Evolutionary conservation across 2,797 vertebrate species (phyloP), one percentile per base, ranked within the genome.

Genomic region (Lagodon rhomboides): DNA sequence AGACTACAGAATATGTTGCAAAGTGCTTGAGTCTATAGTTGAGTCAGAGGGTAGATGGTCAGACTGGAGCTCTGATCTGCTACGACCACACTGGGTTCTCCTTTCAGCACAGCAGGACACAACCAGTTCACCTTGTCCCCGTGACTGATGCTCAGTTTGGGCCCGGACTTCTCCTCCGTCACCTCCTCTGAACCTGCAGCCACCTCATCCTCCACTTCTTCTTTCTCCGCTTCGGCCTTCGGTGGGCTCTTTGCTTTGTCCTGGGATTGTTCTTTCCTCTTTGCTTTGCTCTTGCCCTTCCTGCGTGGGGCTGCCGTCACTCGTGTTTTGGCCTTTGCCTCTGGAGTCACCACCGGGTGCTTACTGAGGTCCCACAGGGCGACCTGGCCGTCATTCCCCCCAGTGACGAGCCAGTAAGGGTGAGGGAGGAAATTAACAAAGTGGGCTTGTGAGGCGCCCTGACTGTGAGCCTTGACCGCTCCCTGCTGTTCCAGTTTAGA

Each of bases 101-200:
- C 97, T 90, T 96, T 97, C 63, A 98, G 91, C 71, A 95, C 90
- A 8, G 92, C 58, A 0, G 93, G 96, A 0, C 95, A 95, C 54
- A 99, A 87, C 98, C 98, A 99, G 96, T 99, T 99, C 85, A 99
- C 96, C 83, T 99, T 99, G 73, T 97, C 96, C 54, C 96, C 95
- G 0, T 99, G 98, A 75, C 91, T 93, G 75, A 99, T 95, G 80
- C 89, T 94, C 43, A 97, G 87, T 87, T 94, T 97, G 63, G 96
- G 96, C 49, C 90, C 90, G 54, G 93, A n/a, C 12, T 85, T 89
- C 18, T 84, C 76, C 41, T 80, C 69, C 0, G 4, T 62, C 49
- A 7, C 41, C 0, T 72, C 75, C 50, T 82, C 83, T 30, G 75
- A 56, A 30, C 55, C 51, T 10, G 23, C 73, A 38, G 74, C 85